Conservation (phyloP, 2,797 vertebrate species). For the Scarus forsteni region DNA sequence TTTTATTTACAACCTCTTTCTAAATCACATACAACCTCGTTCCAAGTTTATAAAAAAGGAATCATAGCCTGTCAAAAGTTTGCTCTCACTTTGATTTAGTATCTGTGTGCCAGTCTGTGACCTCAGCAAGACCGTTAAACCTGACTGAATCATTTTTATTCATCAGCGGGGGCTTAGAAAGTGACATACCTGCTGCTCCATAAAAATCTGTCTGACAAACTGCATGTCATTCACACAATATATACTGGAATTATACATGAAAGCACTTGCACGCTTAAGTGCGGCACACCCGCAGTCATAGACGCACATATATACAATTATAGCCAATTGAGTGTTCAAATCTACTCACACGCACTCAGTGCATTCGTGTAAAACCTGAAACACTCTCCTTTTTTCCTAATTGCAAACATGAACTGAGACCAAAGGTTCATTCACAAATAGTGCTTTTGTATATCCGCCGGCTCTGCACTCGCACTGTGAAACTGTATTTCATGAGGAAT, state of each 20-base stretch:
- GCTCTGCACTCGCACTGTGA: constrained; percentile 37
- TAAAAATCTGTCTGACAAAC: constrained; percentile 28
- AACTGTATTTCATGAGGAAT: constrained; percentile 57
- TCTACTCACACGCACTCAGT: constrained; percentile 27
- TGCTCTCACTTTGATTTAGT: constrained; percentile 44
- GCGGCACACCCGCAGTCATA: constrained; percentile 19
- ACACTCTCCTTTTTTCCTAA: constrained; percentile 42
- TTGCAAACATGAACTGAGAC: constrained; percentile 56
- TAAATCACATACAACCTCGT: constrained; percentile 46
- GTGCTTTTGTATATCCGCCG: constrained; percentile 39
- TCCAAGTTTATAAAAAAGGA: constrained; percentile 66
- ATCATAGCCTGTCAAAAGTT: constrained; percentile 65
- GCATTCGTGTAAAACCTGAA: constrained; percentile 40
- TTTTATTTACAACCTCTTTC: constrained; percentile 43
- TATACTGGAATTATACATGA: constrained; percentile 54
- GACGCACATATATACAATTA: constrained; percentile 53
- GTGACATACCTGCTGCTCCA: constrained; percentile 31
- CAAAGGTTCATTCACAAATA: constrained; percentile 57
- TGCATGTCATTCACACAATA: constrained; percentile 33
- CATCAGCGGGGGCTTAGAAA: constrained; percentile 22
- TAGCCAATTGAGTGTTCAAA: constrained; percentile 34
- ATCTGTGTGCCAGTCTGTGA: constrained; percentile 44
- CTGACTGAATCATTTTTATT: constrained; percentile 40
- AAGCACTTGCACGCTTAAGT: constrained; percentile 38
- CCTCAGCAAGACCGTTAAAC: constrained; percentile 39